Conservation (phyloP, 2,113 vertebrate species). For the Leptobrachium ailaonicum region DNA sequence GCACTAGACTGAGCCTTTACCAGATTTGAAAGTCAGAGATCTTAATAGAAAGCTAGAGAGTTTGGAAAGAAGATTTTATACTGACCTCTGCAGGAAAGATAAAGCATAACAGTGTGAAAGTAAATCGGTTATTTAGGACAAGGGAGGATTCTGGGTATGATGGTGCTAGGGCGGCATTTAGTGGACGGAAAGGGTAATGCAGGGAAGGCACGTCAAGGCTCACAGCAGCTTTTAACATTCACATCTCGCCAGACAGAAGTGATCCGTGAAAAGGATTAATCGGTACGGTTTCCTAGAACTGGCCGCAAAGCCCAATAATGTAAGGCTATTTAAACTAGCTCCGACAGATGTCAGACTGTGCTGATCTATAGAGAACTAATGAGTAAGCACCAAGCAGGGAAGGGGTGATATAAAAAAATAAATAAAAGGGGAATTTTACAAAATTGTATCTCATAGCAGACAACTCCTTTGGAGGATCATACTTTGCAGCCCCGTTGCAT, state of each 20-base stretch:
- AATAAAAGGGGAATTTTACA: too few relatives aligned
- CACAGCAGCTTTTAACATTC: background rate
- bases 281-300: background rate
- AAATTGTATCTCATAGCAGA: too few relatives aligned
- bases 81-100: background rate
- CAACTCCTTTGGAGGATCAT: too few relatives aligned
- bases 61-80: background rate
- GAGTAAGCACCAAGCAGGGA: too few relatives aligned
- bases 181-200: slow-evolving; percentile 7
- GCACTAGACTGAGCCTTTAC: too few relatives aligned
- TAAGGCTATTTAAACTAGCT: slow-evolving; percentile 15
- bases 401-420: too few relatives aligned
- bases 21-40: too few relatives aligned
- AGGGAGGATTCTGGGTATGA: too few relatives aligned
- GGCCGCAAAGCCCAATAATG: slow-evolving; percentile 11
- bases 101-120: too few relatives aligned
- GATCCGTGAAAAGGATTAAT: slow-evolving; percentile 18
- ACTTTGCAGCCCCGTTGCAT: too few relatives aligned
- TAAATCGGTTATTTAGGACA: background rate
- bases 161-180: background rate
- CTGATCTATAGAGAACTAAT: too few relatives aligned
- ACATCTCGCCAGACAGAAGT: background rate
- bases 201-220: background rate
- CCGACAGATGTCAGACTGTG: background rate
- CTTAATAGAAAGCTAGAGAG: too few relatives aligned